A percentile compares a stretch with the other conserved stretches of the same genome.
Conservation (phyloP, 2,113 vertebrate species). For the Mixornis gularis region DNA sequence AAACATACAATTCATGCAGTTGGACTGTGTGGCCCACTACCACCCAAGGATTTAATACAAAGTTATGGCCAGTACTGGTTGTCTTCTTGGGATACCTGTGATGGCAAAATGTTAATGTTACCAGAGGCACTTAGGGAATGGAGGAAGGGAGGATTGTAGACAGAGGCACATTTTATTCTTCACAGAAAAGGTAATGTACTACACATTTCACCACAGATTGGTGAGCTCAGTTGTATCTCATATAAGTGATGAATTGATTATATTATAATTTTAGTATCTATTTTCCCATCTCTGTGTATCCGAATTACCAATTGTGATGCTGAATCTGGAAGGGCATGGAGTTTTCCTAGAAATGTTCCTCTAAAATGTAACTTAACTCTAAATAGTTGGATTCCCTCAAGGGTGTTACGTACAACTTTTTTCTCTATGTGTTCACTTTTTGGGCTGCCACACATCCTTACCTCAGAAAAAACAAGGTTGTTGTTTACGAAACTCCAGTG, state of each 20-base stretch:
- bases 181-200: not conserved
- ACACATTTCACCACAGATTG: not conserved
- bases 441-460: not conserved
- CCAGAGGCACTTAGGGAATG: not conserved
- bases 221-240: not conserved
- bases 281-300: not conserved
- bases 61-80: not conserved
- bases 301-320: not conserved
- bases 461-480: not conserved
- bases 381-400: not conserved
- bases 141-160: not conserved
- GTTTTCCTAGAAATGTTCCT: not conserved
- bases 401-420: not conserved
- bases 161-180: not conserved
- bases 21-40: not conserved
- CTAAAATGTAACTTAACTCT: not conserved
- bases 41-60: not conserved
- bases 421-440: not conserved
- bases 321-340: not conserved
- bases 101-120: not conserved
- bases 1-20: not conserved
- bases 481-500: not conserved
- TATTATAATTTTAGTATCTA: not conserved
- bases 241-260: not conserved
- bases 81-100: not conserved